Base-by-base conservation (phyloP, 2,113 vertebrate genomes). In the Dendropsophus ebraccatus region DNA sequence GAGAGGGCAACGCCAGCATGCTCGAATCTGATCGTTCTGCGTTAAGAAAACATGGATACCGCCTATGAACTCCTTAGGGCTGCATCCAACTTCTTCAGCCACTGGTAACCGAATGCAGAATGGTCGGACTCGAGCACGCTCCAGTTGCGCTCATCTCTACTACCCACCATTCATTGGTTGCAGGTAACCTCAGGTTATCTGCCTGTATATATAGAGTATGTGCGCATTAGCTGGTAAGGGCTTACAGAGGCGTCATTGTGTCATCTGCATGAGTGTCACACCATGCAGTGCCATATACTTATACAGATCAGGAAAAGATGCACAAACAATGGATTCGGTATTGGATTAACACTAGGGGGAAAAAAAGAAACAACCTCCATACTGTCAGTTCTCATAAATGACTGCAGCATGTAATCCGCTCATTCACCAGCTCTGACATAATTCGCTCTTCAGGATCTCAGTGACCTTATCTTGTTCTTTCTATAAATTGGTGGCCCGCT, bases 181-280 rank as follows among this genome's bases (percentile, higher is more conserved):
- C n/a, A n/a, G n/a, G n/a, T n/a, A n/a, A n/a, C n/a, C n/a, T n/a
- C n/a, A n/a, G n/a, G 21, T 35, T n/a, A 21, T 74, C 14, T 74
- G 12, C 25, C 0, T 1, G 6, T 76, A 50, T 17, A 75, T 28
- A 25, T 45, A 45, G 47, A 45, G 10, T 45, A 30, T 50, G n/a
- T n/a, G 35, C 54, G 25, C 32, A 62, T 62, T 37, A 25, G 35
- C 16, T n/a, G 37, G 12, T 62, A 45, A 25, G 14, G 23, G 32
- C 52, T 41, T n/a, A 14, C 11, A 41, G 23, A 37, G 5, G 32
- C 37, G 52, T 79, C 52, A 58, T 37, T 79, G 77, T 41, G 56
- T 28, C 77, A 80, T 60, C 54, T 12, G 16, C 77, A 80, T 45
- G 54, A 45, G 37, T 80, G 56, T 41, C 23, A 25, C 52, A 37